Conservation (phyloP, 1,140 invertebrate species). For the Pogonus chalceus region DNA sequence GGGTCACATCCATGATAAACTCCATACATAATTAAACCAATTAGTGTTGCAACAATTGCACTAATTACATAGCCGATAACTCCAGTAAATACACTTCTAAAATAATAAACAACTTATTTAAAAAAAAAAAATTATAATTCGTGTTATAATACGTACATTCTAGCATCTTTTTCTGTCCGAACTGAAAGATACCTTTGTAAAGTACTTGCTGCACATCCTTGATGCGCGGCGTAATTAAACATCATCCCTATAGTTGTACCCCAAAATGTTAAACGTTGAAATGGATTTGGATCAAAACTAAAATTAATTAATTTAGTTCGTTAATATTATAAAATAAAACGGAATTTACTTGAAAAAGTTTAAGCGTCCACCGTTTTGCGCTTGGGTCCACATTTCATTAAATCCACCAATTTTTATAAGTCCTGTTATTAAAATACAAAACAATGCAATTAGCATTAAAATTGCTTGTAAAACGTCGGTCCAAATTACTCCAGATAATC, state of each 20-base stretch:
- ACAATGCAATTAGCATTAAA: neutral
- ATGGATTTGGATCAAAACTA: slow-evolving; percentile 62
- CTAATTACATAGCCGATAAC: slow-evolving; percentile 44
- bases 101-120: slow-evolving; percentile 41
- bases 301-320: slow-evolving; percentile 9
- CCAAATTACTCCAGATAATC: neutral
- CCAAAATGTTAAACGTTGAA: slow-evolving; percentile 72
- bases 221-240: slow-evolving; percentile 64
- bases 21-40: neutral
- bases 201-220: slow-evolving; percentile 72
- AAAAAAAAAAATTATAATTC: neutral
- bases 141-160: slow-evolving; percentile 41
- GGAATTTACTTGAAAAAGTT: neutral
- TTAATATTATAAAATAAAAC: neutral
- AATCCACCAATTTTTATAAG: neutral
- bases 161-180: slow-evolving; percentile 52
- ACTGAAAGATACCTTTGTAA: slow-evolving; percentile 57
- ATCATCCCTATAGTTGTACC: slow-evolving; percentile 64
- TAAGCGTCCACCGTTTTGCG: neutral
- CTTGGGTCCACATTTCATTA: neutral
- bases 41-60: neutral
- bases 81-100: slow-evolving; percentile 42
- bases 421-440: neutral
- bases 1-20: neutral
- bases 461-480: neutral